phyloP scores from a whole-genome alignment of 2,888 invertebrate species.

The Ophioninae sp. region DNA sequence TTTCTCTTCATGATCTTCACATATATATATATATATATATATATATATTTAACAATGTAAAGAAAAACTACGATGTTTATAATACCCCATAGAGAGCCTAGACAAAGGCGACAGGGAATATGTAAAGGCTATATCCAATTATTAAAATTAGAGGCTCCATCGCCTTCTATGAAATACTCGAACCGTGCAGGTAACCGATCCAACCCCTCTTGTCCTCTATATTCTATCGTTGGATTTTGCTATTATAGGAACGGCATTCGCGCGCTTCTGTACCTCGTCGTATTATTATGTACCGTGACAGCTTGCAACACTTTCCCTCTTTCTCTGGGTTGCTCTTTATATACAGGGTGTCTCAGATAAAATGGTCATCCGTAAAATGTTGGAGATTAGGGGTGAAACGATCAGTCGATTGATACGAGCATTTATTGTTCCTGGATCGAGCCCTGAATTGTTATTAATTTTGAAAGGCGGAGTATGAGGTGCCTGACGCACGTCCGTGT shows the following conservation, averaged over 20 bases:
- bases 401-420: no score
- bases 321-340: constrained; percentile 19
- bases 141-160: constrained; percentile 80
- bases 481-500: no score
- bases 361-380: no score
- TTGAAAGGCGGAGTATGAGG: no score
- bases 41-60: constrained; percentile 4
- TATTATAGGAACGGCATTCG: constrained; percentile 49
- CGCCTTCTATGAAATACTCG: constrained; percentile 75
- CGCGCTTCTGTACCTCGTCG: constrained; percentile 16
- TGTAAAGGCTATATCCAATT: constrained; percentile 75
- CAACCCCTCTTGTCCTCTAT: not conserved
- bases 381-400: no score
- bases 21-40: not conserved
- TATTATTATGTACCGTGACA: constrained; percentile 19
- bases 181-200: constrained; percentile 63
- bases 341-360: no score
- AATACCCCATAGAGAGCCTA: constrained; percentile 33
- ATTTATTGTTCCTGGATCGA: no score
- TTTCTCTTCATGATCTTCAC: no score
- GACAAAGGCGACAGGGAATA: constrained; percentile 53
- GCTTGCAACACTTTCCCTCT: constrained; percentile 26
- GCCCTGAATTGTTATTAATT: no score
- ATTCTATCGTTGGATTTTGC: constrained; percentile 22
- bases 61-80: constrained; percentile 28